phyloP scores from a whole-genome alignment of 2,797 vertebrate species.

The Rhinoraja longicauda region DNA sequence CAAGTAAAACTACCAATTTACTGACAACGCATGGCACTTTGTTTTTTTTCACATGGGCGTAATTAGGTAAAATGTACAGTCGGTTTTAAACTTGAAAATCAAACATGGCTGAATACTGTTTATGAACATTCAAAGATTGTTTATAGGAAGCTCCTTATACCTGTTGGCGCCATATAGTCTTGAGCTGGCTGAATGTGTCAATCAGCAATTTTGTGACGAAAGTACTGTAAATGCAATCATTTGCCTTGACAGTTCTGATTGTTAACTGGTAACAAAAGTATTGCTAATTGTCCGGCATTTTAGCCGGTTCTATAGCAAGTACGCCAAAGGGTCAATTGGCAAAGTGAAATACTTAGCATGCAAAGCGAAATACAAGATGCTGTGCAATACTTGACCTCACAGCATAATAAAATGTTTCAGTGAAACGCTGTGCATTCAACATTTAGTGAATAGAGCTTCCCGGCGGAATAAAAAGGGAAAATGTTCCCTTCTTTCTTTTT shows the following conservation, averaged over 20 bases:
- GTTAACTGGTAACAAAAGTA: conserved; percentile 80
- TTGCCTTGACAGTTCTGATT: conserved; percentile 86
- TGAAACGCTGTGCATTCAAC: conserved; percentile 93
- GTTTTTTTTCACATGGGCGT: background rate
- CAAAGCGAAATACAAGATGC: conserved; percentile 95
- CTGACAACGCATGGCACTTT: background rate
- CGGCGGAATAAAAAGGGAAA: conserved; percentile 80
- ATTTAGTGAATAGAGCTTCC: conserved; percentile 80
- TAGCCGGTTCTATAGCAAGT: conserved; percentile 90
- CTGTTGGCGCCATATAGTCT: conserved; percentile 35
- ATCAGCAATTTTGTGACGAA: conserved; percentile 57
- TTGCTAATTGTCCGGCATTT: conserved; percentile 96
- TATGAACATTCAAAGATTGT: conserved; percentile 36
- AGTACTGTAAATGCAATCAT: conserved; percentile 91
- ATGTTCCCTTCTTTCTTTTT: conserved; percentile 83
- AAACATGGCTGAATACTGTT: conserved; percentile 14
- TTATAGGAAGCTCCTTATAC: conserved; percentile 26
- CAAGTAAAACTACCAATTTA: conserved; percentile 9
- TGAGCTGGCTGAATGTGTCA: conserved; percentile 34
- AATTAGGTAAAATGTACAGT: conserved; percentile 31
- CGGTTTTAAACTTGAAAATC: background rate
- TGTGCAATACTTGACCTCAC: conserved; percentile 99
- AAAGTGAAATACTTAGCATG: conserved; percentile 97
- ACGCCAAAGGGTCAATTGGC: conserved; percentile 94
- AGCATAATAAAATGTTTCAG: conserved; percentile 94